phyloP scores from a whole-genome alignment of 2,113 vertebrate species.

The Chloebia gouldiae region DNA sequence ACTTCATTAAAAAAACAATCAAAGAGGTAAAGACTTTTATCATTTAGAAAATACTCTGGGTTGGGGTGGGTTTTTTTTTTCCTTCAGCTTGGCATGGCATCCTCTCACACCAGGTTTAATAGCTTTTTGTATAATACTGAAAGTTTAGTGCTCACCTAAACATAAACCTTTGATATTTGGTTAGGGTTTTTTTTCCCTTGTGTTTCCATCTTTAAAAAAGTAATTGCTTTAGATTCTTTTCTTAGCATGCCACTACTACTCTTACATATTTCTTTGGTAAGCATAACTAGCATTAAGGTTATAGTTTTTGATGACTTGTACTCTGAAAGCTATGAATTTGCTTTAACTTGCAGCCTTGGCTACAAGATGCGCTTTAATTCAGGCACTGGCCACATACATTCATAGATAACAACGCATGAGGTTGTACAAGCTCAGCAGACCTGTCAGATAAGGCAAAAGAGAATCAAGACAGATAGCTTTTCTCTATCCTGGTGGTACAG shows the following conservation, averaged over 20 bases:
- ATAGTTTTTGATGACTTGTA: background rate
- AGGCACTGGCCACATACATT: background rate
- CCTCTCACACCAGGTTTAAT: background rate
- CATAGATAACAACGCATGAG: background rate
- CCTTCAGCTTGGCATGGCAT: background rate
- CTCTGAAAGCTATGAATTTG: background rate
- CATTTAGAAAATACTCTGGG: background rate
- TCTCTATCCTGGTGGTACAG: background rate
- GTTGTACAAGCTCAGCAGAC: background rate
- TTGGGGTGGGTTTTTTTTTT: background rate
- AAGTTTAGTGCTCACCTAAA: background rate
- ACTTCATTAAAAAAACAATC: constrained; percentile 91
- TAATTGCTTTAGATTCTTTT: background rate
- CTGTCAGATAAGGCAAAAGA: background rate
- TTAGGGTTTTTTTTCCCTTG: background rate
- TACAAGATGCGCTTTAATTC: background rate
- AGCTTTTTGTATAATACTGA: background rate
- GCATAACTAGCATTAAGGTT: background rate
- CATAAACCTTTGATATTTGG: background rate
- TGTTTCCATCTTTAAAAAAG: background rate
- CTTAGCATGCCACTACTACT: background rate
- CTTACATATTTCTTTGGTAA: background rate
- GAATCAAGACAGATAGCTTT: background rate
- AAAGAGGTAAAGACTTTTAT: constrained; percentile 83
- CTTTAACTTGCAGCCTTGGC: background rate